Evolutionary conservation across 1,140 invertebrate species (phyloP).

Genomic region (Drosophila setifemur): DNA sequence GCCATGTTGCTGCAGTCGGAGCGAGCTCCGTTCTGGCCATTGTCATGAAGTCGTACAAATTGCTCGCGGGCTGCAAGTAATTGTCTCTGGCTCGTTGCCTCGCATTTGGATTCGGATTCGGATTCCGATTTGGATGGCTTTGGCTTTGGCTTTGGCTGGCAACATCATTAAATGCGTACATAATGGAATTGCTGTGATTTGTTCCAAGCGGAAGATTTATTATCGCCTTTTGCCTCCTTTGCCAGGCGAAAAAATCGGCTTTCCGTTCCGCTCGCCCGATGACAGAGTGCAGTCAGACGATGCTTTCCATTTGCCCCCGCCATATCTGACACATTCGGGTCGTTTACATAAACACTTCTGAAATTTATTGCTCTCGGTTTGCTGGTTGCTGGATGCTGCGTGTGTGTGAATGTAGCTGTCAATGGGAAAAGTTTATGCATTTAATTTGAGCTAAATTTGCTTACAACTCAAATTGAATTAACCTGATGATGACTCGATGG

Average conservation of each 20-base stretch:
- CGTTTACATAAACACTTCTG: slow-evolving; percentile 69
- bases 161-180: slow-evolving; percentile 77
- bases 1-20: slow-evolving; percentile 52
- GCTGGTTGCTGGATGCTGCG: slow-evolving; percentile 1
- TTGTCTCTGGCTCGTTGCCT: slow-evolving; percentile 68
- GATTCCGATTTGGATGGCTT: slow-evolving; percentile 39
- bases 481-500: slow-evolving; percentile 64
- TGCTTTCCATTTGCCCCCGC: slow-evolving; percentile 18
- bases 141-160: slow-evolving; percentile 43
- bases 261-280: slow-evolving; percentile 70
- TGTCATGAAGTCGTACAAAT: slow-evolving; percentile 54
- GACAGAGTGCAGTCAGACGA: slow-evolving; percentile 73
- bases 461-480: slow-evolving; percentile 76
- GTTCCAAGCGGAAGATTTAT: slow-evolving; percentile 71
- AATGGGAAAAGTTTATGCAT: slow-evolving; percentile 75
- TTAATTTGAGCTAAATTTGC: slow-evolving; percentile 73
- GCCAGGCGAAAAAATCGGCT: slow-evolving; percentile 75
- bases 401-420: slow-evolving; percentile 31
- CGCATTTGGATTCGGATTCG: slow-evolving; percentile 40
- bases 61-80: slow-evolving; percentile 76
- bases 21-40: not conserved
- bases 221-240: slow-evolving; percentile 64
- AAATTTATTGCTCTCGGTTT: slow-evolving; percentile 61
- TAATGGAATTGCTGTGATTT: slow-evolving; percentile 79
- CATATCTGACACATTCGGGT: slow-evolving; percentile 52